Evolutionary conservation across 2,113 vertebrate species (phyloP), one percentile per base, ranked within the genome.

Genomic region (Aramus guarauna): DNA sequence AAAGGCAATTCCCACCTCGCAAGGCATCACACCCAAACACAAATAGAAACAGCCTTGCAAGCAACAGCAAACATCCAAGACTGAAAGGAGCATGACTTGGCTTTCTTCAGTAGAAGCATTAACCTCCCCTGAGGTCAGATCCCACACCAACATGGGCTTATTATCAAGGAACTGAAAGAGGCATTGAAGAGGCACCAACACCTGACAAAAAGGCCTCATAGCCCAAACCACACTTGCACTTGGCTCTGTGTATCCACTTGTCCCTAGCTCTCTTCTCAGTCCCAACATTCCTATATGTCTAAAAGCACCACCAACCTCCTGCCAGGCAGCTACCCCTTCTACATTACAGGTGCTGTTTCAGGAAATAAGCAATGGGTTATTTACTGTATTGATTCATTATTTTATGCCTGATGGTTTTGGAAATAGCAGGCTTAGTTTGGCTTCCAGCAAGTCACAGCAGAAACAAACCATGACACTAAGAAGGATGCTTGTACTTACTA

Each of bases 141-240:
- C 84, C 85, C 92, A 96, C 93, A 93, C 3, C 50, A 96, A 94
- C 94, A 92, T 95, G 94, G 69, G 43, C 84, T 96, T 95, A 91
- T 94, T 96, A 96, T 94, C 90, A 95, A 90, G 77, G 74, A 95
- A 91, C 90, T 96, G 93, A 97, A 96, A 88, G 94, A 88, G 29
- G 78, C 75, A 96, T 97, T 97, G 93, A 96, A 93, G 71, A 93
- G n/a, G 32, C 45, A 94, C 24, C 77, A 93, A 79, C 58, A 79
- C 62, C 66, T 82, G 82, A 95, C 84, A 95, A 88, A 92, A 88
- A 95, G 45, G 81, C 72, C 81, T 94, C 90, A 50, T 60, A 87
- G 67, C 34, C 58, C 87, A 85, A 94, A 90, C 73, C 74, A 90
- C 5, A 6, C n/a, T 88, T 68, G 71, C 29, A 22, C 24, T 96